phyloP scores from a whole-genome alignment of 1,140 invertebrate genomes.

The Drosophila kepulauana region DNA sequence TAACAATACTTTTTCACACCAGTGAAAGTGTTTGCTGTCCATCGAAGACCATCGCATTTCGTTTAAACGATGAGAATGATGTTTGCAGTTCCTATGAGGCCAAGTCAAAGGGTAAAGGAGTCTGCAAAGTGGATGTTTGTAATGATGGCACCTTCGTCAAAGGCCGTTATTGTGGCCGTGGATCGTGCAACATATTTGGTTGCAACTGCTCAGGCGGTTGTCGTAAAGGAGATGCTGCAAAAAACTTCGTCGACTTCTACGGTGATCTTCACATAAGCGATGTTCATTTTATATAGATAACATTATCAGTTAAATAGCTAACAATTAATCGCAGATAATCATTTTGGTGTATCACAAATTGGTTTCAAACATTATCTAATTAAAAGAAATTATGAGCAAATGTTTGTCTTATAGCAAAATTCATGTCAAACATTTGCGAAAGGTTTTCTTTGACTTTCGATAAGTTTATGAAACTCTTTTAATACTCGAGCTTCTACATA shows the following conservation, averaged over 20 bases:
- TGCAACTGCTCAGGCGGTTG: slow-evolving; percentile 32
- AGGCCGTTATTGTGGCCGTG: slow-evolving; percentile 29
- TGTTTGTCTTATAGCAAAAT: too few relatives aligned
- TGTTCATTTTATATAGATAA: slow-evolving; percentile 12
- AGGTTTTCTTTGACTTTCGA: too few relatives aligned
- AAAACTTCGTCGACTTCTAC: slow-evolving; percentile 10
- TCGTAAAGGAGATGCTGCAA: slow-evolving; percentile 1
- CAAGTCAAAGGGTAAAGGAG: too few relatives aligned
- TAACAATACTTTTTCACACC: neutral
- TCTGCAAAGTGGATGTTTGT: slow-evolving; percentile 16
- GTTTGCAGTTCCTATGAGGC: slow-evolving; percentile 12
- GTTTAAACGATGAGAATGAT: neutral
- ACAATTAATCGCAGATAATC: too few relatives aligned
- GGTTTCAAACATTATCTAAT: neutral
- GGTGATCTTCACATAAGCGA: slow-evolving; percentile 12
- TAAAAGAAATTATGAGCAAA: slow-evolving; percentile 1
- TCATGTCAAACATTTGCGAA: too few relatives aligned
- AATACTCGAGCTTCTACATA: neutral
- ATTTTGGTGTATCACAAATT: too few relatives aligned
- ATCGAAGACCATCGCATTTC: slow-evolving; percentile 2
- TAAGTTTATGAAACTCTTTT: neutral
- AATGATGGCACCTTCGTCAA: slow-evolving; percentile 4
- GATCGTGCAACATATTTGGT: slow-evolving; percentile 43
- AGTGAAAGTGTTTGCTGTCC: slow-evolving; percentile 3
- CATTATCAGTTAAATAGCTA: neutral